phyloP scores from a whole-genome alignment of 2,113 vertebrate genomes.

The Tringa solitaria region DNA sequence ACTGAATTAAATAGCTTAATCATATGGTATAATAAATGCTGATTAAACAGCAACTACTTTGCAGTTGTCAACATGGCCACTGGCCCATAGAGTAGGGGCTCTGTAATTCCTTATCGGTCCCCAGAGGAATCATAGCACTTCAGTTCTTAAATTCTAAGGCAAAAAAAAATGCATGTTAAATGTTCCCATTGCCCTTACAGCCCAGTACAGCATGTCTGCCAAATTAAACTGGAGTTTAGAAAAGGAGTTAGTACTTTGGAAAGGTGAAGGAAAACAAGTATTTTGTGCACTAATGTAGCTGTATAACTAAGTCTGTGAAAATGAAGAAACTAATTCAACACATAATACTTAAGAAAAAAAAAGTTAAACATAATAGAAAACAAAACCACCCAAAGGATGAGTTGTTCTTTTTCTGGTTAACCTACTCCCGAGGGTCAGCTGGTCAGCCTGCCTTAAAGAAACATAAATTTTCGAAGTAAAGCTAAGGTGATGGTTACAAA shows the following conservation, averaged over 20 bases:
- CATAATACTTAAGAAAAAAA: background rate
- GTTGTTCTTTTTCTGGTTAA: background rate
- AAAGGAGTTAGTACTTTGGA: background rate
- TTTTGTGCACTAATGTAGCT: background rate
- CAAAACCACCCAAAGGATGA: background rate
- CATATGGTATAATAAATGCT: background rate
- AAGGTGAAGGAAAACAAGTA: background rate
- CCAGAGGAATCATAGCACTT: background rate
- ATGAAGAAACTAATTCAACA: background rate
- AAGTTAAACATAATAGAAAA: background rate
- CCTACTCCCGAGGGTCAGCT: background rate
- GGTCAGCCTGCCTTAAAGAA: background rate
- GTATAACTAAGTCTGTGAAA: background rate
- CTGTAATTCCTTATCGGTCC: background rate
- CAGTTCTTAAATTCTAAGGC: background rate
- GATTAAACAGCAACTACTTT: background rate
- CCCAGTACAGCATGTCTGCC: background rate
- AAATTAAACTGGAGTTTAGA: background rate
- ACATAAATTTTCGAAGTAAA: background rate
- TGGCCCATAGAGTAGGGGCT: background rate
- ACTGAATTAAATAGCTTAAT: background rate
- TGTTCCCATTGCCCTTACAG: background rate
- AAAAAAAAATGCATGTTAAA: background rate
- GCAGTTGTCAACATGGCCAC: background rate
- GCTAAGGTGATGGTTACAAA: background rate